Base-by-base conservation (phyloP, 2,113 vertebrate species). In the Paramisgurnus dabryanus region DNA sequence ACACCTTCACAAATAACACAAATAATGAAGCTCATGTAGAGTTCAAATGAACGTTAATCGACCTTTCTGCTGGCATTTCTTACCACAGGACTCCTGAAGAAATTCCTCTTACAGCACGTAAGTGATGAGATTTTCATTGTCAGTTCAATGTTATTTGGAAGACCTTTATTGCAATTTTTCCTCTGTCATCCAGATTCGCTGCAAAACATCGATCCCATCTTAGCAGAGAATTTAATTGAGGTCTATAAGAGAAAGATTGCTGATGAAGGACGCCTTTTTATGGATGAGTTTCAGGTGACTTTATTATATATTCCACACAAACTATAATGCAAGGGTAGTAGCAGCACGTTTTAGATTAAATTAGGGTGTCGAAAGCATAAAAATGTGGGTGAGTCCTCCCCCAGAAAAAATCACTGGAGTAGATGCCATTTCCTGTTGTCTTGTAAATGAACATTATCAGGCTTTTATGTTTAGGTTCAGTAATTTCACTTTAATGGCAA, bases 221-320 rank as follows among this genome's bases (percentile, higher is more conserved):
- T 88, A 39, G 92, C 94, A 0, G 96, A 98, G 0, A 3, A 83
- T 0, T 87, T 99, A 82, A 83, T 97, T 80, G 97, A 98, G 0
- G 86, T 88, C 0, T 98, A 98, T 71, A 98, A 95, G 86, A 95
- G 88, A 80, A 99, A 99, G 84, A 93, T 96, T 0, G 97, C 97
- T 7, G 98, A 99, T 50, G 98, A 99, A 67, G 96, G 92, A 11
- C 92, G 98, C 65, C 93, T 99, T 53, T 99, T 99, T 82, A 90
- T 99, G 89, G 96, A 93, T 67, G 98, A 99, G 90, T 99, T 99
- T 92, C 98, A 99, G 95, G 98, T 99, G 69, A 41, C 22, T 89
- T 6, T 57, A 8, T 40, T 15, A 17, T 5, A 2, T 13, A n/a
- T 76, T 17, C 22, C 4, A 63, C 9, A 58, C 4, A 3, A 17